These are phyloP conservation scores for Eristalinus sepulchralis DNA, from an alignment of 2,888 invertebrate genomes.

Conservation along the genomic window DNA sequence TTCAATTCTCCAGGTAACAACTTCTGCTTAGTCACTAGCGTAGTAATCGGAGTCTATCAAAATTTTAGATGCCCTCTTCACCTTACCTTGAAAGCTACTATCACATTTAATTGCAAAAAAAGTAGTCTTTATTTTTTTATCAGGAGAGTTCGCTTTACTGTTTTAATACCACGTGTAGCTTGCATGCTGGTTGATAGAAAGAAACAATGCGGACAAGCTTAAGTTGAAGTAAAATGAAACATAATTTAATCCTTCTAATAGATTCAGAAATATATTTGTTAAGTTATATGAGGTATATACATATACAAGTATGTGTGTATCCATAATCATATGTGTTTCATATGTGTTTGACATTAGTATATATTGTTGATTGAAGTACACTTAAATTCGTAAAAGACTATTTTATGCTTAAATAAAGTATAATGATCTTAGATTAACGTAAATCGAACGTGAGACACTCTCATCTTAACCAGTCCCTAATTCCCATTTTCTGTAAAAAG, in stretches of 20 bases:
- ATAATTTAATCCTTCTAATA: neutral
- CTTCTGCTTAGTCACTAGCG: neutral
- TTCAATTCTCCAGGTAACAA: too few species aligned
- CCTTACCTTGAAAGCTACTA: neutral
- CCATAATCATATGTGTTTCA: constrained; percentile 1
- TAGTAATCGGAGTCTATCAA: neutral
- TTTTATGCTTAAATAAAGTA: constrained; percentile 36
- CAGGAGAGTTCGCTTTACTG: neutral
- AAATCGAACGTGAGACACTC: constrained; percentile 15
- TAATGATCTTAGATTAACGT: constrained; percentile 9
- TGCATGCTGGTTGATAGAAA: neutral
- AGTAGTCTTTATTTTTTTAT: neutral
- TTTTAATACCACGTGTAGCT: neutral
- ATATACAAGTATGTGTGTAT: neutral
- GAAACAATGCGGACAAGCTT: neutral
- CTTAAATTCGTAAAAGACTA: constrained; percentile 4
- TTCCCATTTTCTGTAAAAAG: constrained; percentile 21
- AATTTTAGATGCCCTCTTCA: neutral
- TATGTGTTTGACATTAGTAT: neutral
- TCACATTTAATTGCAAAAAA: neutral
- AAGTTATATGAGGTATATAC: constrained; percentile 24
- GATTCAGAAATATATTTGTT: constrained; percentile 15
- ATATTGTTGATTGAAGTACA: constrained; percentile 9
- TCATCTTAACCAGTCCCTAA: neutral
- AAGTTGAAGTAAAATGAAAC: neutral